Evolutionary conservation across 2,888 invertebrate genomes (phyloP).

Genomic region (Lochmaea crataegi): DNA sequence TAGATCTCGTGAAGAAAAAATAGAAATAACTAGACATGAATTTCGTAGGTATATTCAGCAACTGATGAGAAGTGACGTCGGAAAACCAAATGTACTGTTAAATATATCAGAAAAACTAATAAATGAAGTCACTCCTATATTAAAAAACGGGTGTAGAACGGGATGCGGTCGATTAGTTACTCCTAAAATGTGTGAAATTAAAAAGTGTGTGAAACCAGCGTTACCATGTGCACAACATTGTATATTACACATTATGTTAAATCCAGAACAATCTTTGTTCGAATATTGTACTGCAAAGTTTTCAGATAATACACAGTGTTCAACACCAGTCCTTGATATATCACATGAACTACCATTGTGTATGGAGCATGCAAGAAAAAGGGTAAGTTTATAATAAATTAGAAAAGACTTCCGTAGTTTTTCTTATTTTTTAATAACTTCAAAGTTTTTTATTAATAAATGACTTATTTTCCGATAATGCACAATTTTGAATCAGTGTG

Average conservation of each 20-base stretch:
- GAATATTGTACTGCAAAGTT: conserved; percentile 85
- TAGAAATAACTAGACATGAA: conserved; percentile 64
- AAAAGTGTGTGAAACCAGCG: conserved; percentile 65
- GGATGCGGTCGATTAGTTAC: conserved; percentile 51
- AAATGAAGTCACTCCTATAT: conserved; percentile 28
- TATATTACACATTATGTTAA: conserved; percentile 84
- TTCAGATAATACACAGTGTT: conserved; percentile 82
- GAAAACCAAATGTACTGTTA: conserved; percentile 57
- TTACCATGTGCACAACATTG: conserved; percentile 87
- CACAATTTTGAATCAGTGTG: too few species aligned
- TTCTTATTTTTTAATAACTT: too few species aligned
- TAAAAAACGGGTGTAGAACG: conserved; percentile 35
- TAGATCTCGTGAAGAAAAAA: conserved; percentile 62
- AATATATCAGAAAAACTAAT: conserved; percentile 18
- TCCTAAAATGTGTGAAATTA: conserved; percentile 52
- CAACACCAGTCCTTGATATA: conserved; percentile 82
- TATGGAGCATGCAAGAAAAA: conserved; percentile 84
- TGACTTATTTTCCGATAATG: too few species aligned
- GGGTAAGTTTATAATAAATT: conserved; percentile 66
- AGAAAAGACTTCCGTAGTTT: background rate
- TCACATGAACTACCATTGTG: conserved; percentile 87
- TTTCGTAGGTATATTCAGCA: conserved; percentile 62
- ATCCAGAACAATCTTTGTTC: conserved; percentile 80
- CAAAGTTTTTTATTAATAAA: too few species aligned
- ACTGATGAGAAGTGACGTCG: conserved; percentile 63